These are phyloP conservation scores for Gallinago nigripennis DNA, from an alignment of 2,797 vertebrate species.

Conservation along the genomic window DNA sequence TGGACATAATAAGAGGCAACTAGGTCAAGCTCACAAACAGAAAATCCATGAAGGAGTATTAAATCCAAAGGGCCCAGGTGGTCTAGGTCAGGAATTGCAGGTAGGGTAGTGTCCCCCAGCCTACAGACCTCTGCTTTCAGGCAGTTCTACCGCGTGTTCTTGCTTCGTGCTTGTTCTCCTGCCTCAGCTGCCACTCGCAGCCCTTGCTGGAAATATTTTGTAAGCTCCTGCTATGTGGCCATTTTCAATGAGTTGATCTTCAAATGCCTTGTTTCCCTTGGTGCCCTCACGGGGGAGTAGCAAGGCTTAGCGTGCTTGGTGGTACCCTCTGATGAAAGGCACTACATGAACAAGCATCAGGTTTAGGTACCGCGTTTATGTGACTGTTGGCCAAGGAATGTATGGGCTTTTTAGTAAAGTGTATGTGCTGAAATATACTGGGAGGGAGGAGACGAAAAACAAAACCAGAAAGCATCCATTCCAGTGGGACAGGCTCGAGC, in stretches of 20 bases:
- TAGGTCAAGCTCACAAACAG: background rate
- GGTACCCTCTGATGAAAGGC: background rate
- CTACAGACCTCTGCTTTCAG: background rate
- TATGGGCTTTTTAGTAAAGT: background rate
- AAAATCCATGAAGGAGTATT: background rate
- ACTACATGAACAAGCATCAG: fast-evolving
- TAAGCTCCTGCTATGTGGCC: background rate
- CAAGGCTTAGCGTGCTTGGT: fast-evolving
- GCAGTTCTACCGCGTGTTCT: background rate
- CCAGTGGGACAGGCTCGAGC: conserved; percentile 9
- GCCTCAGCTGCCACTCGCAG: background rate
- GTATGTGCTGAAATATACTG: conserved; percentile 32
- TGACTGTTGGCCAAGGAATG: background rate
- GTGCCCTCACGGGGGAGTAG: background rate
- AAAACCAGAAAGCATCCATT: conserved; percentile 51
- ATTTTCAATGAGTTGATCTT: background rate
- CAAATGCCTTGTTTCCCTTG: background rate
- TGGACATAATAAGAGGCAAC: background rate
- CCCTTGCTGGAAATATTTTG: background rate
- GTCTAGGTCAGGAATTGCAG: background rate
- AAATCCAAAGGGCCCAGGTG: background rate
- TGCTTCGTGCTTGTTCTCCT: background rate
- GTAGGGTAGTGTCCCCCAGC: background rate
- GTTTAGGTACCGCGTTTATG: background rate
- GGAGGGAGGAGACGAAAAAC: conserved; percentile 12